Evolutionary conservation across 2,888 invertebrate genomes (phyloP).

Genomic region (Orthosia gracilis): DNA sequence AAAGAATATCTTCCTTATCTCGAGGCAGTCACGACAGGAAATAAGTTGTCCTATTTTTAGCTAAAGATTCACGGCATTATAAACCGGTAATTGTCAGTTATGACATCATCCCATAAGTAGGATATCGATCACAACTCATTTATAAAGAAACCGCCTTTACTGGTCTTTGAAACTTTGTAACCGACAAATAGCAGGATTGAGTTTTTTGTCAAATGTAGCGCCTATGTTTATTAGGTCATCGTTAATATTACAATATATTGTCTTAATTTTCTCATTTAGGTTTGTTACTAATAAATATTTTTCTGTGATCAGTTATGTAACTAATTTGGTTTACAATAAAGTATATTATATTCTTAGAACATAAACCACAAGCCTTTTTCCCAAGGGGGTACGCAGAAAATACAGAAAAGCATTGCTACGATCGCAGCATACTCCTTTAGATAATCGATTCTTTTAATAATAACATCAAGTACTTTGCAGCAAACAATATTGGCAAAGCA

Average conservation of each 20-base stretch:
- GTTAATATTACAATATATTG: neutral
- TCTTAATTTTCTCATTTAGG: neutral
- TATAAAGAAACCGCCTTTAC: slow-evolving; percentile 51
- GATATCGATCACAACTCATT: slow-evolving; percentile 49
- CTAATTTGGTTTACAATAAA: no score
- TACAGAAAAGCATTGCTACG: no score
- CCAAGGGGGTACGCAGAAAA: no score
- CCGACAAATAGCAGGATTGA: slow-evolving; percentile 16
- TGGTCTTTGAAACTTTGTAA: slow-evolving; percentile 44
- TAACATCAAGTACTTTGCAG: neutral
- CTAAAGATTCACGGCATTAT: neutral
- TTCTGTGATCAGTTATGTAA: no score
- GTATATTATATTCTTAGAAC: no score
- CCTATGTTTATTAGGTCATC: slow-evolving; percentile 11
- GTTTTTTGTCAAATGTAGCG: neutral
- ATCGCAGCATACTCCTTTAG: no score
- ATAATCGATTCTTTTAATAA: neutral
- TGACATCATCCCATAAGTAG: slow-evolving; percentile 50
- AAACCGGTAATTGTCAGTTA: slow-evolving; percentile 36
- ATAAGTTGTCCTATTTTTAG: slow-evolving; percentile 15
- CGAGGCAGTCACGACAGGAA: neutral
- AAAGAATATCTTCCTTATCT: neutral
- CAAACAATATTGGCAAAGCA: neutral
- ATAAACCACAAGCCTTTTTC: no score
- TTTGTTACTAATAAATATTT: no score